Evolutionary conservation across 1,140 invertebrate species (phyloP), one percentile per base, ranked within the genome.

Genomic region (Papilio aristodemus): DNA sequence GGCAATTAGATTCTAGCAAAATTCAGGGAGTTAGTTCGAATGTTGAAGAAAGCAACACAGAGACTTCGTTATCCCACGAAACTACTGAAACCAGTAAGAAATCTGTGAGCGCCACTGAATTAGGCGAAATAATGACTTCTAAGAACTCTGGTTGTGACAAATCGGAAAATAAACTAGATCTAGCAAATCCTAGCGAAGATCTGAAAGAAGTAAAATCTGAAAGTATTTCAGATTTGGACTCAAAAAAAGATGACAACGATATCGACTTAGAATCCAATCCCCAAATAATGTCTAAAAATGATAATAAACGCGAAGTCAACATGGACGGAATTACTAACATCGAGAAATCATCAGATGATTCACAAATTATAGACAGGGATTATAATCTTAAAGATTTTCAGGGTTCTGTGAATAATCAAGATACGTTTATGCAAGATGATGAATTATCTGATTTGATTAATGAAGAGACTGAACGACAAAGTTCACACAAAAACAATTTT

Each of bases 251-350:
- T 4, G 74, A 77, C 32, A 73, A 25, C 67, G 77, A 76, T 32
- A 13, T 38, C 25, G 41, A 66, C 13, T 46, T 46, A 50, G 41
- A 46, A 17, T 50, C 41, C 36, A 50, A 66, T 27, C 50, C 63
- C 14, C 25, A 66, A 66, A 36, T 43, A 25, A 25, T 41, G 37
- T 19, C 19, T 13, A 66, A 66, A 66, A 80, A 66, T 43, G 81
- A 84, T 69, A 85, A 73, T 69, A 90, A 90, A 79, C 77, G 86
- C 58, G 84, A 87, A 79, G 75, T 73, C 70, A 81, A 76, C 74
- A 22, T 58, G 10, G 67, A 80, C 0, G 71, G 77, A 25, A 69
- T 79, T 7, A 60, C 58, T 1, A 73, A 72, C 50, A 38, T 46
- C n/a, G 67, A 72, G 13, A 59, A 32, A 6, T 64, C 70, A 22